Evolutionary conservation across 2,888 invertebrate genomes (phyloP).

Genomic region (Heliconius aoede): DNA sequence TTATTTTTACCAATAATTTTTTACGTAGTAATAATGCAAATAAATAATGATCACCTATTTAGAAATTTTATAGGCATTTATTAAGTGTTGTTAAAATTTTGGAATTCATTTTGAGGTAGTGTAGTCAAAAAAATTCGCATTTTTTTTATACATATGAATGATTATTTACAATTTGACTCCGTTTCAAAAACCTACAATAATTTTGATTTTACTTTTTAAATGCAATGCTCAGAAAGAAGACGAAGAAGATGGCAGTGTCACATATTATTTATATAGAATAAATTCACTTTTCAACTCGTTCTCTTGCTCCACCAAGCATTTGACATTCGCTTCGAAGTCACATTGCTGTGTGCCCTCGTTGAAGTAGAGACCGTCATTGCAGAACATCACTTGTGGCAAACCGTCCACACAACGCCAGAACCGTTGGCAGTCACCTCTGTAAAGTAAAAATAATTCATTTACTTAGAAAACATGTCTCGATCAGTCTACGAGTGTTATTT

Average conservation of each 20-base stretch:
- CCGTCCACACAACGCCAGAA: conserved; percentile 71
- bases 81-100: no score
- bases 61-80: no score
- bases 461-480: neutral
- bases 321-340: conserved; percentile 73
- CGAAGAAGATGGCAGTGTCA: no score
- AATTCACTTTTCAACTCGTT: conserved; percentile 58
- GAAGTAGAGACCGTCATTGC: conserved; percentile 75
- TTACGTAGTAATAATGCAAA: no score
- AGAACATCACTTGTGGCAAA: conserved; percentile 60
- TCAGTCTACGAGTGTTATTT: no score
- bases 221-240: no score
- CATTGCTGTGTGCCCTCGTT: conserved; percentile 69
- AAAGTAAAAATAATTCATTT: conserved; percentile 14
- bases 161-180: neutral
- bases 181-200: no score
- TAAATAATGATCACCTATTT: no score
- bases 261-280: conserved; percentile 6
- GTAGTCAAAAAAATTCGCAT: no score
- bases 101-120: neutral
- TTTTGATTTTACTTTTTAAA: neutral
- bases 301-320: conserved; percentile 57
- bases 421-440: conserved; percentile 74
- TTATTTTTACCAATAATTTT: no score
- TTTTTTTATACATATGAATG: no score